These are phyloP conservation scores for Takifugu flavidus DNA, from an alignment of 2,113 vertebrate species.

Conservation along the genomic window DNA sequence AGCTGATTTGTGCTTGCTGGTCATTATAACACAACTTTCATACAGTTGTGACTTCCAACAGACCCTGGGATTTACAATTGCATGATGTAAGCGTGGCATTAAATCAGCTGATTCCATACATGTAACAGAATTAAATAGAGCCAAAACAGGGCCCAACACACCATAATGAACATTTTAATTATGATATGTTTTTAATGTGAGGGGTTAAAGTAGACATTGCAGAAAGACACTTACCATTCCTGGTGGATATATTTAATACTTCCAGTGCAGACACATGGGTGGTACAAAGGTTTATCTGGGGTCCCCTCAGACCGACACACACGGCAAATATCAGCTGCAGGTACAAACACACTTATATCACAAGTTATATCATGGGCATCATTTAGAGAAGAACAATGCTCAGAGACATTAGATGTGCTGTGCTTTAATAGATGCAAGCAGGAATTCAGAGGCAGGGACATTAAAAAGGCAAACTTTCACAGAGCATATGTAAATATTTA, in stretches of 20 bases:
- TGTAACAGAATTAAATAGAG: neutral
- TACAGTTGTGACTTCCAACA: neutral
- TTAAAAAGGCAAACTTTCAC: neutral
- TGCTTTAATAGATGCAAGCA: neutral
- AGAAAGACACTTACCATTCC: conserved; percentile 86
- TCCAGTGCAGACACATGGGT: conserved; percentile 98
- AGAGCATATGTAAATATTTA: neutral
- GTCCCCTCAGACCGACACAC: conserved; percentile 98
- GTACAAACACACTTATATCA: conserved; percentile 10
- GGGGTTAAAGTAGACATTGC: neutral
- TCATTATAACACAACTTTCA: conserved; percentile 4
- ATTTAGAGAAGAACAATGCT: neutral
- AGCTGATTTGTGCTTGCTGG: neutral
- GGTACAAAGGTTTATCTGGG: conserved; percentile 94
- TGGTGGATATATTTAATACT: conserved; percentile 99
- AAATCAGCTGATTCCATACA: conserved; percentile 4
- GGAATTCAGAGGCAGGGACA: neutral
- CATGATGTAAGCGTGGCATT: conserved; percentile 5
- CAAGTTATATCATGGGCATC: neutral
- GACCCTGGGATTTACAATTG: conserved; percentile 6
- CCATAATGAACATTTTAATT: no score
- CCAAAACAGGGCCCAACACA: no score
- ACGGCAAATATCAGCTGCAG: conserved; percentile 90
- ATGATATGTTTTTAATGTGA: no score
- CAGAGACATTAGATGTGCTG: neutral